phyloP scores from a whole-genome alignment of 2,888 invertebrate species.

The Eristalis arbustorum region DNA sequence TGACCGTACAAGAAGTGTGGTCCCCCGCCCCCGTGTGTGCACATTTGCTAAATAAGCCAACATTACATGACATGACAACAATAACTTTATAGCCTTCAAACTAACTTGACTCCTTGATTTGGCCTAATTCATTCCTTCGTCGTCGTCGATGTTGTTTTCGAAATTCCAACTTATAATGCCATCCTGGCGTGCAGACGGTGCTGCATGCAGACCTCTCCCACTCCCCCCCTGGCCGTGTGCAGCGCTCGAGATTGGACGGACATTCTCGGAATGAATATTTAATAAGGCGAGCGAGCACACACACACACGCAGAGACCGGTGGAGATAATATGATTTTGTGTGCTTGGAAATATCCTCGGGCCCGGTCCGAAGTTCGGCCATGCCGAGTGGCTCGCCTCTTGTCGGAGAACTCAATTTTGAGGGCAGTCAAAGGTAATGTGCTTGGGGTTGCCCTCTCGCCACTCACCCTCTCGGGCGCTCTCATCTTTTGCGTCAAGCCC shows the following conservation, averaged over 20 bases:
- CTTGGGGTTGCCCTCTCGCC: neutral
- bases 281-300: conserved; percentile 63
- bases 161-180: conserved; percentile 53
- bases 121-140: conserved; percentile 52
- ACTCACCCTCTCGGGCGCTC: neutral
- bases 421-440: conserved; percentile 57
- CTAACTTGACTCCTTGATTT: conserved; percentile 67
- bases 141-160: conserved; percentile 26
- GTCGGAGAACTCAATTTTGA: conserved; percentile 48
- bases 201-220: neutral
- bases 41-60: conserved; percentile 66
- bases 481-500: conserved; percentile 27
- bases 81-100: conserved; percentile 70
- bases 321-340: conserved; percentile 66
- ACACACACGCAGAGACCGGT: conserved; percentile 18
- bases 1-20: conserved; percentile 48
- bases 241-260: conserved; percentile 44
- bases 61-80: conserved; percentile 73
- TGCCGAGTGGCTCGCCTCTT: neutral
- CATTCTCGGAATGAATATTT: conserved; percentile 67
- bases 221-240: neutral
- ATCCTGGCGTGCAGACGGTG: conserved; percentile 35
- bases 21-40: conserved; percentile 3
- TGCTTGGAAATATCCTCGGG: conserved; percentile 58
- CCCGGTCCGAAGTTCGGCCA: neutral